A percentile compares a stretch with the other conserved stretches of the same genome.
These are phyloP conservation scores for Sicus ferrugineus DNA, from an alignment of 2,888 invertebrate species.

Conservation along the genomic window DNA sequence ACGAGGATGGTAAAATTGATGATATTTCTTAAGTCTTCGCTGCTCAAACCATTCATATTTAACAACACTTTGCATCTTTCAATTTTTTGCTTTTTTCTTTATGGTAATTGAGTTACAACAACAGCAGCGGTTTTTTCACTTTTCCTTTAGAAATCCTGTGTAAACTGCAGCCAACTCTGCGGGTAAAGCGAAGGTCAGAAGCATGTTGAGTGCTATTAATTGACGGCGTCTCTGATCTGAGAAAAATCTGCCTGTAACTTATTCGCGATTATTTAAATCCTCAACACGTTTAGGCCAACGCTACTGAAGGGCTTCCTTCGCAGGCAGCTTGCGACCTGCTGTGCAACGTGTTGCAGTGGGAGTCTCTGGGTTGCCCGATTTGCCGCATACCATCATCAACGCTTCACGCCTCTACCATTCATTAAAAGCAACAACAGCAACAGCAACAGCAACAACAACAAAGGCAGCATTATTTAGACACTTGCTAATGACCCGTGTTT, in stretches of 20 bases:
- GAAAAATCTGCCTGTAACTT: background rate
- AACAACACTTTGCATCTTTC: background rate
- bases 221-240: background rate
- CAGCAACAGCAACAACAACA: background rate
- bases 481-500: constrained; percentile 31
- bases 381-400: constrained; percentile 29
- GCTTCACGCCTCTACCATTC: background rate
- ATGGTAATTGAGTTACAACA: background rate
- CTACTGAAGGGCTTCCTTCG: background rate
- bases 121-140: background rate
- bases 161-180: background rate
- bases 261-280: background rate
- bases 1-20: background rate
- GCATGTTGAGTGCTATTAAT: background rate
- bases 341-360: background rate
- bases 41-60: background rate
- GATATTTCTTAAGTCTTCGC: background rate
- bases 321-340: background rate
- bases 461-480: constrained; percentile 7
- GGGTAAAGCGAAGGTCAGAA: background rate
- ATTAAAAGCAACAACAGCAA: background rate
- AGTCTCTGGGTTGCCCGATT: background rate
- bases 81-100: background rate
- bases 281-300: background rate
- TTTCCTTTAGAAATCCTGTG: no score